A percentile compares a stretch with the other conserved stretches of the same genome.
Conservation (phyloP, 2,797 vertebrate genomes). For the Acrossocheilus fasciatus region DNA sequence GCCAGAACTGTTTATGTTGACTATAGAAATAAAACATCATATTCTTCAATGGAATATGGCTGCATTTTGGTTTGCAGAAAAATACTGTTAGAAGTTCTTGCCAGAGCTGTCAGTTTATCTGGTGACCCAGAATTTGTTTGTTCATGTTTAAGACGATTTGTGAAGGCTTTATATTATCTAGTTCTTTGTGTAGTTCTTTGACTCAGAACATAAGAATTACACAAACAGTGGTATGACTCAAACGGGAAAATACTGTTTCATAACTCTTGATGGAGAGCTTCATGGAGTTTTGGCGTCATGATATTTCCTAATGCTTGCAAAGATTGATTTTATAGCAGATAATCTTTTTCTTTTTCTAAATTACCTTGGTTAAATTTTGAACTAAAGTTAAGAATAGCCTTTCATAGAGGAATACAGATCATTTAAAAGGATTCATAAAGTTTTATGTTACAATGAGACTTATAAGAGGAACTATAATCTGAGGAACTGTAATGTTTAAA, state of each 20-base stretch:
- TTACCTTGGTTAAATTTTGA: not conserved
- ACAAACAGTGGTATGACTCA: not conserved
- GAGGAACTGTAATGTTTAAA: no score
- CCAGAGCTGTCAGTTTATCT: not conserved
- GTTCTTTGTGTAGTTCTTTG: not conserved
- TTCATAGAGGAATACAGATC: no score
- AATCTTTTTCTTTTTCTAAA: not conserved
- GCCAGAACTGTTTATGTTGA: not conserved
- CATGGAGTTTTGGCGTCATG: not conserved
- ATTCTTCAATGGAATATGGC: not conserved
- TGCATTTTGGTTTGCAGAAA: not conserved
- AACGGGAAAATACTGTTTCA: not conserved
- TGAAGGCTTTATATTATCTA: not conserved
- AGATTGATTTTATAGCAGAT: not conserved
- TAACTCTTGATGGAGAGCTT: not conserved
- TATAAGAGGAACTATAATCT: no score
- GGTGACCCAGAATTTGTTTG: not conserved
- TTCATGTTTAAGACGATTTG: not conserved
- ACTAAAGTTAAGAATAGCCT: not conserved
- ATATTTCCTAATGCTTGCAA: no score
- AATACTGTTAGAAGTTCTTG: not conserved
- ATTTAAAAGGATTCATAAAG: no score
- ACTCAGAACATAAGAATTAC: not conserved
- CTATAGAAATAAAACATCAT: not conserved
- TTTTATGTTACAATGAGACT: no score